Evolutionary conservation across 1,140 invertebrate species (phyloP), one percentile per base, ranked within the genome.

Genomic region (Reticulitermes speratus): DNA sequence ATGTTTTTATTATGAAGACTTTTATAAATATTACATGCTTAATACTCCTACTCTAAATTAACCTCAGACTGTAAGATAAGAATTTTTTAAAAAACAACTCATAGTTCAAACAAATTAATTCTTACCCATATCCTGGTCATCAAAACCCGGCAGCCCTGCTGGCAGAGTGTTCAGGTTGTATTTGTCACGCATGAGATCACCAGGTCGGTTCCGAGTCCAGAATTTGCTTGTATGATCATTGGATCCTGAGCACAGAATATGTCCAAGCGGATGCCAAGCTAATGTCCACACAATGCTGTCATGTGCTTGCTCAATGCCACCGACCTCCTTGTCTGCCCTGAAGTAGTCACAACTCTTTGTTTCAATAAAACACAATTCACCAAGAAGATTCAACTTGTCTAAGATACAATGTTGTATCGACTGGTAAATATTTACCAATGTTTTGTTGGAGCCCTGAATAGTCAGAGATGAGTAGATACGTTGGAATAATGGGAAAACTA

Each of bases 221-320:
- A 99, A 99, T 92, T 99, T 99, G 84, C 95, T 98, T 9, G 98
- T 98, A 89, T 99, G 98, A 92, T 99, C 98, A 92, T 99, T 99
- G 44, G 98, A 99, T 11, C 98, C 98, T 8, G 98, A 99, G 89
- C 98, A 99, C 6, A 99, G 92, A 88, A 99, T 99, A 90, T 99
- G 99, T 12, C 99, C 99, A 11, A 99, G 91, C 2, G 99, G 99
- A 94, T 99, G 99, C 99, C 99, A 99, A 38, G 98, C 97, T 87
- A 99, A 92, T 25, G 97, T 97, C 99, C 99, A 99, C 2, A 99
- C 98, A 90, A 99, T 99, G 89, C 97, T 99, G 91, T 99, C 99
- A 91, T 99, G 99, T 44, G 98, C 99, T 89, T 98, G 96, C 92
- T 99, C 98, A 89, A 99, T 99, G 44, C 96, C 95, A 9, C 98